Conservation (phyloP, 2,888 invertebrate species). For the Phrixothrix hirtus region DNA sequence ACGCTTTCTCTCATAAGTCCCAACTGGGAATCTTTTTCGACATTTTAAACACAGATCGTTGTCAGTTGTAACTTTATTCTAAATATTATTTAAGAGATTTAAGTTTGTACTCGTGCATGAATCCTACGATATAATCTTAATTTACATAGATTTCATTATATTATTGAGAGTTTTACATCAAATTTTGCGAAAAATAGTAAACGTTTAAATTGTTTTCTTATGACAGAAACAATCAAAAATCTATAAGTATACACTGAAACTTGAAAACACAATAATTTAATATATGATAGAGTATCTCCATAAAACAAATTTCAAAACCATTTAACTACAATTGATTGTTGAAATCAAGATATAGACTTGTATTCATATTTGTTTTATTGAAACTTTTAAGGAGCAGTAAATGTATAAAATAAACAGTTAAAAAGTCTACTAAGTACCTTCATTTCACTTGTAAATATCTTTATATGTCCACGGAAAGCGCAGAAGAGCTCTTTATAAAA, state of each 20-base stretch:
- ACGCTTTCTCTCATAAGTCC: no score
- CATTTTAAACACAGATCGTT: no score
- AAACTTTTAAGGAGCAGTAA: constrained; percentile 36
- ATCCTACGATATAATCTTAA: no score
- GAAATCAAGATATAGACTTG: constrained; percentile 4
- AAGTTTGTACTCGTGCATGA: no score
- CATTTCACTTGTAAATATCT: constrained; percentile 55
- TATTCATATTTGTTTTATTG: constrained; percentile 30
- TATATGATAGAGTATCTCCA: neutral
- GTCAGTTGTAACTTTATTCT: no score
- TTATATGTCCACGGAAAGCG: constrained; percentile 41
- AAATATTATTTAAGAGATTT: no score
- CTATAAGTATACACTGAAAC: no score
- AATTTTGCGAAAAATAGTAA: no score
- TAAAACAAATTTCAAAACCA: neutral
- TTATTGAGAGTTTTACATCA: no score
- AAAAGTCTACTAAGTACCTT: constrained; percentile 51
- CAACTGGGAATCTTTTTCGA: no score
- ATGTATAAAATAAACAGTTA: constrained; percentile 43
- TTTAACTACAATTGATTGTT: neutral
- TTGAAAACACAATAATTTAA: no score
- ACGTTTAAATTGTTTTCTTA: neutral
- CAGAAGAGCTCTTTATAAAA: constrained; percentile 42
- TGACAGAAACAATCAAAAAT: neutral
- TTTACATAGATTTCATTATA: no score